Evolutionary conservation across 2,888 invertebrate species (phyloP).

Genomic region (Metallyticus violacea): DNA sequence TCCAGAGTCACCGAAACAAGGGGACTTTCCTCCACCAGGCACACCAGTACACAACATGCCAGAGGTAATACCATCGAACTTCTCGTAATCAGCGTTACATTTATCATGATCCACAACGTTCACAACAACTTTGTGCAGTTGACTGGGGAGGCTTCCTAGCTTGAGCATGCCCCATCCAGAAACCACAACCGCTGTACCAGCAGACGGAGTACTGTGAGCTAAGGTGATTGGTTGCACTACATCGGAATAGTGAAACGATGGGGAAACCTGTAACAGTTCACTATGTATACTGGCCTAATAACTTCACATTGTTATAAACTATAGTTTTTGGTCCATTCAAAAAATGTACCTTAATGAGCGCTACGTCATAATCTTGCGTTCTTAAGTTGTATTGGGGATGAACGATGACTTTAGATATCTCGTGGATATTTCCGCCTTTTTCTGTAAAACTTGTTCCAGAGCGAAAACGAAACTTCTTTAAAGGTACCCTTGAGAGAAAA

Average conservation of each 20-base stretch:
- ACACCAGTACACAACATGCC: neutral
- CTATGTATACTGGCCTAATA: no score
- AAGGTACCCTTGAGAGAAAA: neutral
- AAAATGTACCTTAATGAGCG: neutral
- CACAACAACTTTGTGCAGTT: slow-evolving; percentile 40
- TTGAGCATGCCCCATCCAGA: neutral
- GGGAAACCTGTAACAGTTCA: neutral
- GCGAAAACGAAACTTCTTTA: neutral
- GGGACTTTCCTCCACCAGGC: neutral
- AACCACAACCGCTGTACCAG: neutral
- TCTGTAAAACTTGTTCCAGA: neutral
- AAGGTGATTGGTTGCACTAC: neutral
- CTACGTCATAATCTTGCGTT: neutral
- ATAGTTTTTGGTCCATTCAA: no score
- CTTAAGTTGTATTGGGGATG: neutral
- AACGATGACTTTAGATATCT: neutral
- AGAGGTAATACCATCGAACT: slow-evolving; percentile 23
- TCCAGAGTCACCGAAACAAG: neutral
- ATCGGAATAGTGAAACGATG: neutral
- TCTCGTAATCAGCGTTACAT: slow-evolving; percentile 39
- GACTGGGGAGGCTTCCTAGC: neutral
- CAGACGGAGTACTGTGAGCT: neutral
- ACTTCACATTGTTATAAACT: neutral
- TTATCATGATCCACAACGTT: slow-evolving; percentile 40
- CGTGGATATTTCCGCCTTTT: neutral